Conservation (phyloP, 2,888 invertebrate genomes). For the Mactromeris polynyma region DNA sequence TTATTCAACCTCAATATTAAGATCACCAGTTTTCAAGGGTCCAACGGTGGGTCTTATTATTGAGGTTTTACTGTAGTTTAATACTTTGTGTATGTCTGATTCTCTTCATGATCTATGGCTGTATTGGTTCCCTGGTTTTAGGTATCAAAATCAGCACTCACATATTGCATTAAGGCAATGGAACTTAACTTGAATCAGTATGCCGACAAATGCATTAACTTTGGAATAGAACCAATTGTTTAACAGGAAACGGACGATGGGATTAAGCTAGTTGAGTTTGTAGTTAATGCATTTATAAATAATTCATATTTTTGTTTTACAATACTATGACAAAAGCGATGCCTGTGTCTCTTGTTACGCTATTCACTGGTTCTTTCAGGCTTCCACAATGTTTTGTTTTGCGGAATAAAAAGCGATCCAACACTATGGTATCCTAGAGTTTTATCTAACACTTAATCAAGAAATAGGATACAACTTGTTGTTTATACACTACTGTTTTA, state of each 20-base stretch:
- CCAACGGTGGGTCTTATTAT: no score
- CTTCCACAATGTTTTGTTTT: not conserved
- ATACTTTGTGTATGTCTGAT: no score
- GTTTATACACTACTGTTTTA: not conserved
- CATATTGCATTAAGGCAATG: no score
- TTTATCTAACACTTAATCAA: not conserved
- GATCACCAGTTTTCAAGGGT: no score
- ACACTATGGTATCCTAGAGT: not conserved
- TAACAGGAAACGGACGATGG: not conserved
- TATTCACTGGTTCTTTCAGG: not conserved
- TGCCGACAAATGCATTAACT: not conserved
- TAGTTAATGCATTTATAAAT: constrained; percentile 1
- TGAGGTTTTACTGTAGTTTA: no score
- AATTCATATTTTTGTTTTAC: constrained; percentile 1
- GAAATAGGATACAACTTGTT: not conserved
- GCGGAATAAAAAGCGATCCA: not conserved
- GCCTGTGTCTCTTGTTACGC: not conserved
- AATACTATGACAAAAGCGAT: not conserved
- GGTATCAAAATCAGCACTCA: no score
- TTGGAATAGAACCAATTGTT: not conserved
- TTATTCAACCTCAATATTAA: no score
- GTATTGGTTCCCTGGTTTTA: no score
- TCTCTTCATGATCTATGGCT: no score
- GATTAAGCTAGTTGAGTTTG: not conserved
- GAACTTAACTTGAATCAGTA: not conserved